Conservation (phyloP, 2,113 vertebrate genomes). For the Ivindomyrus marchei region DNA sequence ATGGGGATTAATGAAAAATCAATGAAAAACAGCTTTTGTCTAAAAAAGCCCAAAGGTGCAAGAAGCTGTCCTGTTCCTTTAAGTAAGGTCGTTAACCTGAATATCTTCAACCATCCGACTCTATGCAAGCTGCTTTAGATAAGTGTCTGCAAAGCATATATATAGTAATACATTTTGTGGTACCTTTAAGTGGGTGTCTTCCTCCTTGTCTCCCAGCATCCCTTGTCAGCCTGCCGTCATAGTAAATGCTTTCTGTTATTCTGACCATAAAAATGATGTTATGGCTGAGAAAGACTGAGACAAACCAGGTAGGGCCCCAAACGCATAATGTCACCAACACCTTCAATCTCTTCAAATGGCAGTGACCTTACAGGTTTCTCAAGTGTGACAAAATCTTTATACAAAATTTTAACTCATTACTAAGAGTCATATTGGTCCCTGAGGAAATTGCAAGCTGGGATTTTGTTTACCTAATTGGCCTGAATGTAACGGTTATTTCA, state of each 20-base stretch:
- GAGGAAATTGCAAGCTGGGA: background rate
- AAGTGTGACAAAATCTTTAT: background rate
- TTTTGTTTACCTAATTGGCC: slow-evolving; percentile 25
- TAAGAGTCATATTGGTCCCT: slow-evolving; percentile 5
- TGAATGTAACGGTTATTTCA: slow-evolving; percentile 28
- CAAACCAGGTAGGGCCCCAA: background rate
- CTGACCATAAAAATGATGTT: background rate
- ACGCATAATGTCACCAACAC: background rate
- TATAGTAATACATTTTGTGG: background rate
- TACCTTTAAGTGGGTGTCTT: background rate
- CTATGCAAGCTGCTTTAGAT: background rate
- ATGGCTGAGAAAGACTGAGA: background rate
- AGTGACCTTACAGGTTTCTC: background rate
- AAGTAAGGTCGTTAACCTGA: background rate
- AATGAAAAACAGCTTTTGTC: background rate
- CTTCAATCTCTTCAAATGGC: background rate
- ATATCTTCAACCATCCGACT: background rate
- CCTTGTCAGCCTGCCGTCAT: background rate
- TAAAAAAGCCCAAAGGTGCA: background rate
- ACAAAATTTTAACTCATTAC: background rate
- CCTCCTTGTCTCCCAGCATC: background rate
- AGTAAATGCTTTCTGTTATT: background rate
- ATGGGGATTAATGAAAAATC: background rate
- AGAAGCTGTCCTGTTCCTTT: background rate
- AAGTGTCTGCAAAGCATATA: background rate